Base-by-base conservation (phyloP, 2,113 vertebrate species). In the Colaptes auratus region DNA sequence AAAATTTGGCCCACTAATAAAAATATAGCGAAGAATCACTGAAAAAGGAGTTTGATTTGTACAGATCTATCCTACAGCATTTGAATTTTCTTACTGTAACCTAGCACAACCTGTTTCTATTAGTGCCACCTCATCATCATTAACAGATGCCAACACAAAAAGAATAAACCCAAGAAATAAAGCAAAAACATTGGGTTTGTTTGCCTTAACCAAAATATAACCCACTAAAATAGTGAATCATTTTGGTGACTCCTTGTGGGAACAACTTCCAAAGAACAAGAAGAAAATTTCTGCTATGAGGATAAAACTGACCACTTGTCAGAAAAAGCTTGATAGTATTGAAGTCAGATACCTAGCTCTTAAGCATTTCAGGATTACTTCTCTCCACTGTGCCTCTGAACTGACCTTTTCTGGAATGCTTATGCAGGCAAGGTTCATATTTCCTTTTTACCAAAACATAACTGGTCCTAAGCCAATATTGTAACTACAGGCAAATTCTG, bases 401-500 rank as follows among this genome's bases (percentile, higher is more conserved):
- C 15, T 90, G 94, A 92, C 75, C 88, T 86, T 73, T 84, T 88
- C 61, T 78, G 82, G 90, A 95, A 97, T 88, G 88, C 93, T 95
- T 88, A 83, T 2, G 5, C 23, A 83, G 69, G 36, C 89, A 90
- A 78, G 78, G 86, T 80, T 93, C 80, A 14, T 75, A 83, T 92
- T 95, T 94, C 87, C 72, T 92, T 95, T 83, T 91, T 90, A 90
- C 88, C 65, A 80, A 91, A 92, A 75, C 65, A 91, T 27, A 91
- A 79, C 69, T 92, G 87, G 81, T 90, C 53, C 42, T 70, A 86
- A 95, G 89, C 82, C 65, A 93, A 81, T 55, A 64, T 66, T 65
- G 35, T 46, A 83, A 88, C 27, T 53, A 72, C 74, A 64, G 8
- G 35, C 44, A 4, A 91, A 95, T 75, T 95, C 65, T 92, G 85